Evolutionary conservation across 2,888 invertebrate genomes (phyloP), one percentile per base, ranked within the genome.

Genomic region (Caenorhabditis sp.): DNA sequence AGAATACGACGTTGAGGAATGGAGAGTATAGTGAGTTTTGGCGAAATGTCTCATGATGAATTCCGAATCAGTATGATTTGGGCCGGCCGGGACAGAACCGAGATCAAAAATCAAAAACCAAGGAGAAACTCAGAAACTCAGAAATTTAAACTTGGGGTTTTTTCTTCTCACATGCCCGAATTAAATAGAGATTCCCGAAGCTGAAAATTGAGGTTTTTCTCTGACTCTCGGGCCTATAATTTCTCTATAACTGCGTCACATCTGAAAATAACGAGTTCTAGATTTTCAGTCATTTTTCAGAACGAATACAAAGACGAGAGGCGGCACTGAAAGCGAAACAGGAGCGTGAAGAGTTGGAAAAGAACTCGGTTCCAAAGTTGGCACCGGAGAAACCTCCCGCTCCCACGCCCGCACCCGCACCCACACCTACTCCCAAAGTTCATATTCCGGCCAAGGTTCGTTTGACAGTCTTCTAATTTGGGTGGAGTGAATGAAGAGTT

Each of bases 1-100:
- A 86, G 63, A 78, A 87, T 63, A 81, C 86, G 14, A 83, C 81
- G 26, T 76, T 88, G 63, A 57, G 87, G 54, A 87, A 87, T 71
- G 84, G 84, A 73, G 87, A 87, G 65, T 79, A 84, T 27, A 75
- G 87, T 87, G 54, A 83, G 83, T 78, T 63, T 1, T 1, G 14
- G 3, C 24, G 17, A 53, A 6, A 8, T 23, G 4, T 10, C 19
- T 4, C 5, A 5, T 10, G 17, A 50, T n/a, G 50, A 50, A n/a
- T n/a, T n/a, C n/a, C n/a, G n/a, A n/a, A n/a, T n/a, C n/a, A n/a
- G n/a, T n/a, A n/a, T n/a, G n/a, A n/a, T n/a, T n/a, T n/a, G n/a
- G n/a, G n/a, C n/a, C n/a, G n/a, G n/a, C n/a, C n/a, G n/a, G n/a
- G n/a, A n/a, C n/a, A n/a, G n/a, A n/a, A n/a, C n/a, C n/a, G n/a